Conservation (phyloP, 1,140 invertebrate species). For the Pogonomyrmex barbatus region DNA sequence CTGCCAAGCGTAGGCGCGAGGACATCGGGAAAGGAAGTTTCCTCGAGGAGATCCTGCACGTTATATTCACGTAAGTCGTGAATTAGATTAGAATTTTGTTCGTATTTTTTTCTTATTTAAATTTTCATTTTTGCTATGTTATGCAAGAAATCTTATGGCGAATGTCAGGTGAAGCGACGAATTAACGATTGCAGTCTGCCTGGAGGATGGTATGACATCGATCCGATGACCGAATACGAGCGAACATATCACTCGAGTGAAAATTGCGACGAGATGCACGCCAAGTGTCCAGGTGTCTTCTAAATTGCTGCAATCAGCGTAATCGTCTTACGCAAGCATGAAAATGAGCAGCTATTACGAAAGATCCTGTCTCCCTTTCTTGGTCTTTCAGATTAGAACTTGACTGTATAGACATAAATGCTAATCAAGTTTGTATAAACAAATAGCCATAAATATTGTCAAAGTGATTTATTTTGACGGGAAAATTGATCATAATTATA, state of each 20-base stretch:
- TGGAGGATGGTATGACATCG: slow-evolving; percentile 66
- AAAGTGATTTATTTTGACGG: not conserved
- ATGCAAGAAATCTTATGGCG: not conserved
- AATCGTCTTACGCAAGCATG: not conserved
- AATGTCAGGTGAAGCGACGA: not conserved
- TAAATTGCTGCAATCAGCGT: slow-evolving; percentile 62
- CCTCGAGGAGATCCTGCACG: slow-evolving; percentile 87
- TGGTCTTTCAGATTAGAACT: not conserved
- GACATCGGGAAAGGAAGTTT: slow-evolving; percentile 85
- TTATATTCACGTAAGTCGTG: slow-evolving; percentile 87
- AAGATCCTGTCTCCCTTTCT: not conserved
- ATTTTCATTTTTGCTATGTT: not conserved
- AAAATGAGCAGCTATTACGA: slow-evolving; percentile 44
- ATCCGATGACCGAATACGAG: slow-evolving; percentile 79
- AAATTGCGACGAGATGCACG: slow-evolving; percentile 73
- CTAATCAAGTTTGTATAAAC: not conserved
- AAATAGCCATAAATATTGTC: not conserved
- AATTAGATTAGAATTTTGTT: not conserved
- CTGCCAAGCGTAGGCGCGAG: slow-evolving; percentile 81
- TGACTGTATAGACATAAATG: not conserved
- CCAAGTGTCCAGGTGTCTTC: slow-evolving; percentile 73
- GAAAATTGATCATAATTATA: slow-evolving; percentile 4
- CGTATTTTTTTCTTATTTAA: not conserved
- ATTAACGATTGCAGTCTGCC: slow-evolving; percentile 72
- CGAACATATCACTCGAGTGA: slow-evolving; percentile 70